Evolutionary conservation across 2,797 vertebrate species (phyloP).

Genomic region (Masticophis lateralis): DNA sequence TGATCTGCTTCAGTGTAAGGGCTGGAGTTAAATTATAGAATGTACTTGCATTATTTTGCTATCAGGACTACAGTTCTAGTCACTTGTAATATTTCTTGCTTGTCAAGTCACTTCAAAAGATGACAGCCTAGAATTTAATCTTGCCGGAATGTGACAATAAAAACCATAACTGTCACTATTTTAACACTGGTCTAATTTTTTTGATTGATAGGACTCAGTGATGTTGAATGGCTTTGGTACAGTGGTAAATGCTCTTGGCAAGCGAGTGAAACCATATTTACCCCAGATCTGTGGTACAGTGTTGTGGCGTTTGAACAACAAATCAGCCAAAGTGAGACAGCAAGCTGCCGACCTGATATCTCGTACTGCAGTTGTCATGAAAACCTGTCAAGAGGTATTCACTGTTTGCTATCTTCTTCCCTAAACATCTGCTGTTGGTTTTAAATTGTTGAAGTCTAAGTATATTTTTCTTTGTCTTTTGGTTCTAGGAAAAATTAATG

Average conservation of each 20-base stretch:
- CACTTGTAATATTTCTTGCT: background rate
- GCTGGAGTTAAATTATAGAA: background rate
- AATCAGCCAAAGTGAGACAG: slow-evolving; percentile 97
- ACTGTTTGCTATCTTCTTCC: background rate
- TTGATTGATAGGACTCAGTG: slow-evolving; percentile 87
- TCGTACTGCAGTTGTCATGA: slow-evolving; percentile 98
- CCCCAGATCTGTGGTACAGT: slow-evolving; percentile 99
- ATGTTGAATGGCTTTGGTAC: slow-evolving; percentile 99
- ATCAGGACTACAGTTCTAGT: background rate
- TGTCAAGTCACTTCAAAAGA: background rate
- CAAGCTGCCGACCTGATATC: slow-evolving; percentile 98
- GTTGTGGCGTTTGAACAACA: slow-evolving; percentile 98
- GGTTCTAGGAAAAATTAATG: slow-evolving; percentile 95
- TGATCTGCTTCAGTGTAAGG: background rate
- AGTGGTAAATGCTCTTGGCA: slow-evolving; percentile 97
- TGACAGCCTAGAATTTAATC: background rate
- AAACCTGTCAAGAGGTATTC: slow-evolving; percentile 96
- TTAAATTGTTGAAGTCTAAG: background rate
- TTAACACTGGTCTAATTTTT: background rate
- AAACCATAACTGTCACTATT: background rate
- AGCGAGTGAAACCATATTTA: slow-evolving; percentile 96
- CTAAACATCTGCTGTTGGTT: background rate
- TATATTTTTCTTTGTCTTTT: slow-evolving; percentile 2
- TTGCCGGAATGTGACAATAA: background rate
- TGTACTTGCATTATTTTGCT: background rate